Evolutionary conservation across 1,140 invertebrate species (phyloP).

Genomic region (Drosophila gunungcola): DNA sequence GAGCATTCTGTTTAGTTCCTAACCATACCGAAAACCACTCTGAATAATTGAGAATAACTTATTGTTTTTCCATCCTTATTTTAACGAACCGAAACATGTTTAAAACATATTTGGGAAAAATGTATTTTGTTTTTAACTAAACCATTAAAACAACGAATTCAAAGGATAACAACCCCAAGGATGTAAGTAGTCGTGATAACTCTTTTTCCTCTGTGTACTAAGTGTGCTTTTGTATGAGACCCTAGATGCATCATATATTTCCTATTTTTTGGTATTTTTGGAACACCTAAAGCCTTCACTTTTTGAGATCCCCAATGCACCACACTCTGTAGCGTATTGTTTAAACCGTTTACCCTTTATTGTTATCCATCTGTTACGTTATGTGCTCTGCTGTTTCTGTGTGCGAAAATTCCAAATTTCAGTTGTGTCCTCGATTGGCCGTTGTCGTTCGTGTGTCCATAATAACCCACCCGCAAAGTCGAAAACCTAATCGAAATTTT

Average conservation of each 20-base stretch:
- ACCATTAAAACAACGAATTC: conserved; percentile 56
- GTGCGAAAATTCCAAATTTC: conserved; percentile 55
- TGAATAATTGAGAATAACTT: conserved; percentile 38
- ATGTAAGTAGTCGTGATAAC: conserved; percentile 79
- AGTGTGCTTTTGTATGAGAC: conserved; percentile 54
- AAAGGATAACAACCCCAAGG: conserved; percentile 79
- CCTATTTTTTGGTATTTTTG: conserved; percentile 39
- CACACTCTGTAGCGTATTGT: conserved; percentile 8
- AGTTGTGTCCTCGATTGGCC: conserved; percentile 60
- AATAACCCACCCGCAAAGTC: conserved; percentile 27
- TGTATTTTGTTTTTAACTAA: conserved; percentile 75
- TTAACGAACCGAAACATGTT: conserved; percentile 36
- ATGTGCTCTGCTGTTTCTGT: conserved; percentile 46
- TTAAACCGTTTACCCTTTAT: conserved; percentile 6
- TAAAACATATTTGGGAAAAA: conserved; percentile 58
- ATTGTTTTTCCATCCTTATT: conserved; percentile 37
- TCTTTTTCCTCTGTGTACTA: conserved; percentile 24
- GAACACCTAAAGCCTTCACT: conserved; percentile 36
- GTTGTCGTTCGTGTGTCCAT: conserved; percentile 43
- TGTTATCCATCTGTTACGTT: conserved; percentile 39
- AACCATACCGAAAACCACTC: conserved; percentile 19
- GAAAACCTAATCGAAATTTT: conserved; percentile 17
- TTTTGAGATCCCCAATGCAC: conserved; percentile 34
- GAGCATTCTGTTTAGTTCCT: conserved; percentile 35
- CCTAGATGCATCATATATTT: conserved; percentile 23